Evolutionary conservation across 2,888 invertebrate species (phyloP).

Genomic region (Acleris laterana): DNA sequence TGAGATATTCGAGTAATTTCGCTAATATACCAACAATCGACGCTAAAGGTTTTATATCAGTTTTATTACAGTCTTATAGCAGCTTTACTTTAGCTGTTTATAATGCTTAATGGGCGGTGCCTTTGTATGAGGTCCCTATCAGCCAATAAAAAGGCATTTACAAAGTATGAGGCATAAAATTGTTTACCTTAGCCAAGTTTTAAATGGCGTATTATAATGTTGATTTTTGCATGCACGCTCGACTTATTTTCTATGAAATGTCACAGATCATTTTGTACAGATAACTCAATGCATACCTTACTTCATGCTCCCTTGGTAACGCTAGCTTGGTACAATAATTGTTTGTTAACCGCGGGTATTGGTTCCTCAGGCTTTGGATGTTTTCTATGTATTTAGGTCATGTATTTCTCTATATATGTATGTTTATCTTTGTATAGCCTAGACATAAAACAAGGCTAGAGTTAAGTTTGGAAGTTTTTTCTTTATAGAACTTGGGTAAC

Average conservation of each 20-base stretch:
- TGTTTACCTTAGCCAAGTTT: conserved; percentile 35
- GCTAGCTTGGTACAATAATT: no score
- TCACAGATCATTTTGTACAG: neutral
- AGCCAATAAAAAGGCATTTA: conserved; percentile 49
- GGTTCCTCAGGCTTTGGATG: no score
- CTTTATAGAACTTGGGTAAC: no score
- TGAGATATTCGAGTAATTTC: conserved; percentile 33
- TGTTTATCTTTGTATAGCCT: no score
- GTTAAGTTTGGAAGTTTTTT: no score
- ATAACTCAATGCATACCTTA: neutral
- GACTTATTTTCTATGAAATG: conserved; percentile 24
- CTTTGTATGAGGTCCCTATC: conserved; percentile 47
- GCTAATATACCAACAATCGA: conserved; percentile 50
- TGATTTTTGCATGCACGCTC: conserved; percentile 20
- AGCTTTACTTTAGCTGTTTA: conserved; percentile 62
- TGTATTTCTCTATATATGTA: no score
- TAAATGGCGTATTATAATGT: conserved; percentile 35
- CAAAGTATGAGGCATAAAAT: conserved; percentile 45
- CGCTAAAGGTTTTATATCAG: conserved; percentile 39
- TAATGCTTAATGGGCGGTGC: conserved; percentile 61
- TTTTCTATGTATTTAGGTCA: no score
- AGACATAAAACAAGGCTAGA: no score
- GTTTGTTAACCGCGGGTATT: no score
- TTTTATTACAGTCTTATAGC: conserved; percentile 34
- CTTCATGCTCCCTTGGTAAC: no score